phyloP scores from a whole-genome alignment of 2,888 invertebrate genomes.

The Leptogaster cylindrica region DNA sequence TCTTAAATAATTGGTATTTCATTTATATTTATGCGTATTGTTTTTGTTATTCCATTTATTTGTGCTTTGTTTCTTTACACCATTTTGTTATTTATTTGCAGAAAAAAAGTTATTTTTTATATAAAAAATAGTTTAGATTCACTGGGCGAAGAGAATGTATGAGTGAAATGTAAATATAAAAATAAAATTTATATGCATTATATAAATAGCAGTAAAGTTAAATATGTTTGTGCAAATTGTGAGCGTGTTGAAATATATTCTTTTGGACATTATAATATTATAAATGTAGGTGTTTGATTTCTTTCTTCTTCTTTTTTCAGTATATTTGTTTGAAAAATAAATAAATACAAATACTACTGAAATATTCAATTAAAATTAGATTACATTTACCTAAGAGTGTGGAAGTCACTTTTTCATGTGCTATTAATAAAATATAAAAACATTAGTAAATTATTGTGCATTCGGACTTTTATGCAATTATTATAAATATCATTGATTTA shows the following conservation, averaged over 20 bases:
- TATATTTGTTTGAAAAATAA: background rate
- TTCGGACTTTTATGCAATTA: too few species aligned
- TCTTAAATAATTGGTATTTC: too few species aligned
- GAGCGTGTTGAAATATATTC: slow-evolving; percentile 26
- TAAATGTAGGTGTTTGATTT: too few species aligned
- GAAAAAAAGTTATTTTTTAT: slow-evolving; percentile 34
- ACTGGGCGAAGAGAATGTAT: slow-evolving; percentile 24
- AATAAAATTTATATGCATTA: slow-evolving; percentile 25
- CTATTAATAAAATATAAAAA: background rate
- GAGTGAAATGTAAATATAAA: slow-evolving; percentile 32
- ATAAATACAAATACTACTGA: too few species aligned
- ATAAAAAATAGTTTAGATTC: slow-evolving; percentile 32
- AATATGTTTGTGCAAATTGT: slow-evolving; percentile 35
- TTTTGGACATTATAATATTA: slow-evolving; percentile 6
- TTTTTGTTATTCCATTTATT: slow-evolving; percentile 26
- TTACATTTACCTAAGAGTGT: slow-evolving; percentile 13
- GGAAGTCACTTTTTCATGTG: background rate
- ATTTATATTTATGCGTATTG: slow-evolving; percentile 10
- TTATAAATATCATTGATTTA: background rate
- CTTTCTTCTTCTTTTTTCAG: background rate
- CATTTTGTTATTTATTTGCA: slow-evolving; percentile 25
- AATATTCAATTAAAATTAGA: slow-evolving; percentile 3
- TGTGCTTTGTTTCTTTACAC: slow-evolving; percentile 20
- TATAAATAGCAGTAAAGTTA: slow-evolving; percentile 23
- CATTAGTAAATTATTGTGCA: background rate